phyloP scores from a whole-genome alignment of 2,113 vertebrate species.

The Zosterops lateralis region DNA sequence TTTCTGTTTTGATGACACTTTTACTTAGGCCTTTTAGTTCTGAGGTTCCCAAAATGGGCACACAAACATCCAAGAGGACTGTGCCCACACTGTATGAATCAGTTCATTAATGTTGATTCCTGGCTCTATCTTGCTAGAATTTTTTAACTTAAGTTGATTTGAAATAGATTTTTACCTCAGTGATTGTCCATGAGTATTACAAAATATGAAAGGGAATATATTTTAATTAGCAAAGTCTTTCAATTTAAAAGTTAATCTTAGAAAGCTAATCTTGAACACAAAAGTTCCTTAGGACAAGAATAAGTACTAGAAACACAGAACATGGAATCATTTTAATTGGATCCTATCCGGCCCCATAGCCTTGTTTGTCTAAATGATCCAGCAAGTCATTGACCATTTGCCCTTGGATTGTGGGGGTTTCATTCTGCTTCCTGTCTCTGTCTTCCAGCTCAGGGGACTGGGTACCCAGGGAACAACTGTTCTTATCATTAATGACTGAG shows the following conservation, averaged over 20 bases:
- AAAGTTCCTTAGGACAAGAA: not conserved
- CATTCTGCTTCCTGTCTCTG: too few species aligned
- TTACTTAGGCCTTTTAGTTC: not conserved
- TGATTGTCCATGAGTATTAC: not conserved
- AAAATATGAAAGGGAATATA: not conserved
- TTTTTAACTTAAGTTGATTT: not conserved
- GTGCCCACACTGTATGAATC: not conserved
- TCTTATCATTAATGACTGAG: too few species aligned
- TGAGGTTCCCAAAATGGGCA: not conserved
- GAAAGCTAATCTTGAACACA: not conserved
- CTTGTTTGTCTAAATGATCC: too few species aligned
- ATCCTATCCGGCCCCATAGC: too few species aligned
- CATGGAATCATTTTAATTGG: too few species aligned
- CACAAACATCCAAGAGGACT: not conserved
- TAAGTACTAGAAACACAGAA: not conserved
- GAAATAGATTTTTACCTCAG: not conserved
- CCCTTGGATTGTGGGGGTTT: too few species aligned
- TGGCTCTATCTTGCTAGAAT: not conserved
- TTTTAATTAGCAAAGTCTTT: not conserved
- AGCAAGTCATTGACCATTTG: too few species aligned
- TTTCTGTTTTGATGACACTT: not conserved
- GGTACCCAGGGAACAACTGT: too few species aligned
- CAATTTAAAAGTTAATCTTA: not conserved
- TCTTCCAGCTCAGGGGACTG: too few species aligned
- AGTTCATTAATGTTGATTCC: not conserved